phyloP scores from a whole-genome alignment of 1,140 invertebrate species.

The Tetragonula clypearis region DNA sequence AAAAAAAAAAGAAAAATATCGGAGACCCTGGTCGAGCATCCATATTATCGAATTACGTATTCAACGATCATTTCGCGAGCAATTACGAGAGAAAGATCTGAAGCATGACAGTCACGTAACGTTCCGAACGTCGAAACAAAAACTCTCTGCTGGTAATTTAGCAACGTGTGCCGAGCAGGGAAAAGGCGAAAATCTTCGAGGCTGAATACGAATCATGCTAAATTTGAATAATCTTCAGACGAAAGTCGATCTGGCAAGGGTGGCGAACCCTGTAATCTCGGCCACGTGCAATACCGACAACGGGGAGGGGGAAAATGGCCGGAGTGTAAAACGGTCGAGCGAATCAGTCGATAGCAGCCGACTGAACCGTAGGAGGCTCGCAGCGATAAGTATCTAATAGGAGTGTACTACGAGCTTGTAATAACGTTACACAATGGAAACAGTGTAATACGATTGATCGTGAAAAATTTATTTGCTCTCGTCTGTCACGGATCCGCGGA shows the following conservation, averaged over 20 bases:
- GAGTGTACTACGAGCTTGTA: slow-evolving; percentile 47
- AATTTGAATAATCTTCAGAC: slow-evolving; percentile 80
- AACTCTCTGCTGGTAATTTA: slow-evolving; percentile 64
- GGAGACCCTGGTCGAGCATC: not conserved
- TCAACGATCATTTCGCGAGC: not conserved
- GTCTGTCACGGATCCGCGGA: slow-evolving; percentile 41
- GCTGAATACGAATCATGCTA: slow-evolving; percentile 43
- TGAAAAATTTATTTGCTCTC: slow-evolving; percentile 47
- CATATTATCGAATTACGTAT: not conserved
- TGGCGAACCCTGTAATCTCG: slow-evolving; percentile 78
- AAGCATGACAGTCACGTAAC: slow-evolving; percentile 43
- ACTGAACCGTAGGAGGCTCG: not conserved
- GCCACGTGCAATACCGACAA: slow-evolving; percentile 74
- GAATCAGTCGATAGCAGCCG: slow-evolving; percentile 48
- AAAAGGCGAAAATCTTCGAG: slow-evolving; percentile 53
- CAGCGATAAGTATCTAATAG: slow-evolving; percentile 67
- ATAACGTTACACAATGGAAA: slow-evolving; percentile 26
- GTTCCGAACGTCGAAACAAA: slow-evolving; percentile 63
- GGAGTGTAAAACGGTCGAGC: slow-evolving; percentile 15
- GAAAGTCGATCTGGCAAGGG: slow-evolving; percentile 62
- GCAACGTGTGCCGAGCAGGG: slow-evolving; percentile 22
- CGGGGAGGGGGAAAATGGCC: slow-evolving; percentile 50
- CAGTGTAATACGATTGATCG: slow-evolving; percentile 22
- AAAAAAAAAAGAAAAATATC: not conserved
- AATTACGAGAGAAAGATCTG: not conserved